Base-by-base conservation (phyloP, 2,888 invertebrate species). In the Thereva nobilitata region DNA sequence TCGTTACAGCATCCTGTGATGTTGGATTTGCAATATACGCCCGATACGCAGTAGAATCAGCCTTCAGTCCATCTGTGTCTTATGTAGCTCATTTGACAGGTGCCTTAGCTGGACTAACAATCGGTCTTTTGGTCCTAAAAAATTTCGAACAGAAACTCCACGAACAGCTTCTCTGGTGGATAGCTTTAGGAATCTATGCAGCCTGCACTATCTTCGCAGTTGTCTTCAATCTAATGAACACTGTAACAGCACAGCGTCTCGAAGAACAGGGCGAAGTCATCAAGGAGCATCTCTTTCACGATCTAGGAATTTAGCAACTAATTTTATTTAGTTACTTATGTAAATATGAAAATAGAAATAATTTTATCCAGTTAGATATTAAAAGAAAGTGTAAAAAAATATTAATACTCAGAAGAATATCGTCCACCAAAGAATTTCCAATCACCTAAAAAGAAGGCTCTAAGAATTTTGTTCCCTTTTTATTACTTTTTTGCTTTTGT, bases 11-110 rank as follows among this genome's bases (percentile, higher is more conserved):
- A 38, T 93, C 93, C 66, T 92, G 94, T 71, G 97, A 97, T 79
- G 93, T 97, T 66, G 96, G 96, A 35, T 95, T 95, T 78, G 97
- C 97, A 64, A 91, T 97, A 63, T 97, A 96, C 86, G 92, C 94
- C 75, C 88, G 96, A 71, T 95, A 95, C 83, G 91, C 89, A 2
- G 85, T 84, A 34, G 86, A 86, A 72, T 83, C 84, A 50, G 79
- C 82, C 71, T 82, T 70, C 64, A 75, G 72, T 56, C 90, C 89
- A 5, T 90, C 94, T 2, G 93, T 97, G 47, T 95, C 95, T 57
- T 97, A 97, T 85, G 94, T 96, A 70, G 96, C 97, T 56, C 97
- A 97, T 83, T 85, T 97, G 75, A 94, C 95, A 57, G 97, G 97
- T 57, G 96, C 96, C 37, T 82, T 96, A 70, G 95, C 96, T 5